Percentiles rank a stretch among this genome's conserved stretches.
Conservation (phyloP, 2,888 invertebrate species). For the Brenthis hecate region DNA sequence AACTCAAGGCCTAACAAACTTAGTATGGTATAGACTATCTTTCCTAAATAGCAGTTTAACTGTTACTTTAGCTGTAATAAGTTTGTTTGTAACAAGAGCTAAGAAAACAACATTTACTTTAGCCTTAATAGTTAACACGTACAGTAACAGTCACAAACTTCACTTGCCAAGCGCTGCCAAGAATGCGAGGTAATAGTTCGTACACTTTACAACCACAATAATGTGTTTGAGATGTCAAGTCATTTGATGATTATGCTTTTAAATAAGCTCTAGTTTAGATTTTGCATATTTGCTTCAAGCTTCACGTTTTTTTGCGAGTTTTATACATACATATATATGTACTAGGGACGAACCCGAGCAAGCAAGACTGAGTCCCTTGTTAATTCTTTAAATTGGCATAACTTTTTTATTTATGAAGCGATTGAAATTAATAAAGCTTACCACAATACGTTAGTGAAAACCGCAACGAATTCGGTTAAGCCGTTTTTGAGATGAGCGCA, state of each 20-base stretch:
- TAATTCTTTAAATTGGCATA: too few species aligned
- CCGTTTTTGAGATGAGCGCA: too few species aligned
- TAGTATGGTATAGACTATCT: too few species aligned
- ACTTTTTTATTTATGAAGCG: too few species aligned
- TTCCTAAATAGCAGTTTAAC: constrained; percentile 26
- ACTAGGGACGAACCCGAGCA: too few species aligned
- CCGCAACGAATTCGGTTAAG: too few species aligned
- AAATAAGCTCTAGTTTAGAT: neutral
- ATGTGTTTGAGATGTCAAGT: constrained; percentile 3
- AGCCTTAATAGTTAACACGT: constrained; percentile 31
- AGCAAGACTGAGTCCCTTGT: too few species aligned
- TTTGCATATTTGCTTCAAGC: neutral
- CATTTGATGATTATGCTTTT: constrained; percentile 6
- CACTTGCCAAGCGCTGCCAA: constrained; percentile 31
- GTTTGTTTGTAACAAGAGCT: constrained; percentile 2
- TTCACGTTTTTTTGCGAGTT: neutral
- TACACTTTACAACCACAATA: constrained; percentile 16
- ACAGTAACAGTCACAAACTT: constrained; percentile 9
- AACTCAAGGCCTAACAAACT: too few species aligned
- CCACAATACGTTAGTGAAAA: too few species aligned
- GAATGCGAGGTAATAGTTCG: constrained; percentile 27
- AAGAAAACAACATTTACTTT: constrained; percentile 20
- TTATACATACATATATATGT: neutral
- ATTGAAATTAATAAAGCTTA: too few species aligned
- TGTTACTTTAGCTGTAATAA: neutral